These are phyloP conservation scores for Potamilus streckersoni DNA, from an alignment of 1,140 invertebrate genomes.

Conservation along the genomic window DNA sequence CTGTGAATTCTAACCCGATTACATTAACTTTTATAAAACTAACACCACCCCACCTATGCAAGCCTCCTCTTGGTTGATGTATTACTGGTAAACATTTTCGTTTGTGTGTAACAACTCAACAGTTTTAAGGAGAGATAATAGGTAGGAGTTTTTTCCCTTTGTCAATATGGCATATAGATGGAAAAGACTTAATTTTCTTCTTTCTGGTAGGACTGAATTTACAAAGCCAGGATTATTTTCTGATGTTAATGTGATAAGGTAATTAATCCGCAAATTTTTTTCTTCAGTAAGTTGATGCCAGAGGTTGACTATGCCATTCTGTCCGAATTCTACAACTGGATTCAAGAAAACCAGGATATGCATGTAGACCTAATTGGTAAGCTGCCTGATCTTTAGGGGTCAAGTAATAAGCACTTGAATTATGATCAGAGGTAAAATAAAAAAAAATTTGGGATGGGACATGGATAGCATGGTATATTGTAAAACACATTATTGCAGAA, in stretches of 20 bases:
- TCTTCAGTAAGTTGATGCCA: conserved; percentile 70
- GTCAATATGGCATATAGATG: background rate
- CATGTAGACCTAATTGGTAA: conserved; percentile 87
- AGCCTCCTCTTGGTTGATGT: no score
- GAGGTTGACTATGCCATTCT: conserved; percentile 78
- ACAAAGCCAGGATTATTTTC: no score
- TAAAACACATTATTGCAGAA: no score
- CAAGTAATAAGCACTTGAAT: background rate
- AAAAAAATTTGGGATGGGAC: background rate
- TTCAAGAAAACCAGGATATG: conserved; percentile 76
- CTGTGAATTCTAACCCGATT: no score
- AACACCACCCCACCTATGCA: background rate
- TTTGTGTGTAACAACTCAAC: background rate
- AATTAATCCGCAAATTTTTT: conserved; percentile 9
- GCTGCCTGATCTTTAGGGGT: conserved; percentile 6
- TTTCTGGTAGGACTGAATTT: no score
- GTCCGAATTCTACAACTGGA: conserved; percentile 88
- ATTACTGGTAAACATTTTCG: background rate
- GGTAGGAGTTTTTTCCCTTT: no score
- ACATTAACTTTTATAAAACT: background rate
- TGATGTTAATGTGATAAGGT: no score
- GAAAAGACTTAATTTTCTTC: background rate
- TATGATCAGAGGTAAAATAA: background rate
- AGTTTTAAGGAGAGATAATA: background rate
- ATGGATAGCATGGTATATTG: background rate